Base-by-base conservation (phyloP, 2,113 vertebrate species). In the Dasyprocta punctata region DNA sequence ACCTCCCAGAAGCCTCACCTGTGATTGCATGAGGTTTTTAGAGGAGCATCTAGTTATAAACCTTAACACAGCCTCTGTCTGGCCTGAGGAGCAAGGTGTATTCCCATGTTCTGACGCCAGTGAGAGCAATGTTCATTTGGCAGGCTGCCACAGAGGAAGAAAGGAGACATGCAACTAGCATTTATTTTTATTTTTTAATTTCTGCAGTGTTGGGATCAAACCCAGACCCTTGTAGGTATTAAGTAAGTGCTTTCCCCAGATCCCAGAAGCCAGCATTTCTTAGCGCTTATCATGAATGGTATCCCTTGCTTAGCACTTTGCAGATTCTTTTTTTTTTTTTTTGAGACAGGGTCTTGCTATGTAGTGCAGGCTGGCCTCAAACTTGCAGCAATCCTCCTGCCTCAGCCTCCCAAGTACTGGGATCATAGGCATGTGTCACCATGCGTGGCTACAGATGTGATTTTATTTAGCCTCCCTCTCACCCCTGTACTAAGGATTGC, bases 61-160 rank as follows among this genome's bases (percentile, higher is more conserved):
- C 41, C 41, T 6, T 77, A 47, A 30, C 73, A 49, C 44, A 77
- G 44, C 73, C 44, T 78, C 61, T 63, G 33, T 89, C 80, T 93
- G 94, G 69, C 89, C 47, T 17, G 56, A 97, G 63, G 58, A 96
- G 49, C 38, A 88, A 94, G 67, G 86, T 86, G 30, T 8, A 90
- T 73, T 73, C n/a, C 24, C 28, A 41, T 16, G 30, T 78, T 80
- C 80, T 81, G 67, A 28, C 61, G n/a, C 47, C 54, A 16, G 2
- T 80, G 19, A 84, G 61, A 86, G 36, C 36, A 73, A 65, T 71
- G 26, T 44, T 75, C 38, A 26, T 92, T 93, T 92, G 84, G 69
- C 54, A 63, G 81, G 36, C 83, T 89, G 33, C 10, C 60, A 28
- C 77, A 61, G 65, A 96, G 84, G 61, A 75, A 92, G 56, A 91